phyloP scores from a whole-genome alignment of 2,797 vertebrate species.

The Labroides dimidiatus region DNA sequence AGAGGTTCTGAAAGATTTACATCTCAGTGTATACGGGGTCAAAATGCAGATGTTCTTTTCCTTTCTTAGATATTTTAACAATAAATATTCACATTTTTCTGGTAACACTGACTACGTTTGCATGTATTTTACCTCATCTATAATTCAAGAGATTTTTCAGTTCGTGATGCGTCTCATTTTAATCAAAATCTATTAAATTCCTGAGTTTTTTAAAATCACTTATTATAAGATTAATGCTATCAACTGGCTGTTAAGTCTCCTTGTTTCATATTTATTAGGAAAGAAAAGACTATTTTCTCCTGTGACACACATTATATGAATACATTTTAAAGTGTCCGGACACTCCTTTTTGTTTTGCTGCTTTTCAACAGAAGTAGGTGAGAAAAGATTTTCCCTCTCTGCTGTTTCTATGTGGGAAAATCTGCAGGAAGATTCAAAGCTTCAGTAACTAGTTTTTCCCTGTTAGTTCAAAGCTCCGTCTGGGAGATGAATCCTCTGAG shows the following conservation, averaged over 20 bases:
- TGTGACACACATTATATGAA: neutral
- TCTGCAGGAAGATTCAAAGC: constrained; percentile 46
- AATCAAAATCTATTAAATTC: neutral
- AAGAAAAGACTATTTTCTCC: too few relatives aligned
- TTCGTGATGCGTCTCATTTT: constrained; percentile 10
- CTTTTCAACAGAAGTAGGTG: constrained; percentile 24
- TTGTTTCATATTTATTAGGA: too few relatives aligned
- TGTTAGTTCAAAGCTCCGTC: constrained; percentile 54
- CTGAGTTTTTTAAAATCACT: neutral
- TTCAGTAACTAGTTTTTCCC: constrained; percentile 57
- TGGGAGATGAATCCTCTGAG: constrained; percentile 57
- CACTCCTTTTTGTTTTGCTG: constrained; percentile 5
- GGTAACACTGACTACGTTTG: constrained; percentile 4
- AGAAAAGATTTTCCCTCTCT: constrained; percentile 18
- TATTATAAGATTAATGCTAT: neutral
- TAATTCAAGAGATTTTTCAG: neutral
- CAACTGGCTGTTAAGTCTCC: neutral
- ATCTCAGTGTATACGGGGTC: constrained; percentile 15
- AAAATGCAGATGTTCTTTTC: constrained; percentile 22
- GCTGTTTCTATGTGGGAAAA: constrained; percentile 24
- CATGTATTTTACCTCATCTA: constrained; percentile 12
- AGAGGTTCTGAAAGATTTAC: constrained; percentile 46
- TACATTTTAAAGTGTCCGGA: constrained; percentile 4
- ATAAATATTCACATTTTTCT: constrained; percentile 1
- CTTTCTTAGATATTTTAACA: neutral